phyloP scores from a whole-genome alignment of 2,888 invertebrate species.

The Andrena minutula region DNA sequence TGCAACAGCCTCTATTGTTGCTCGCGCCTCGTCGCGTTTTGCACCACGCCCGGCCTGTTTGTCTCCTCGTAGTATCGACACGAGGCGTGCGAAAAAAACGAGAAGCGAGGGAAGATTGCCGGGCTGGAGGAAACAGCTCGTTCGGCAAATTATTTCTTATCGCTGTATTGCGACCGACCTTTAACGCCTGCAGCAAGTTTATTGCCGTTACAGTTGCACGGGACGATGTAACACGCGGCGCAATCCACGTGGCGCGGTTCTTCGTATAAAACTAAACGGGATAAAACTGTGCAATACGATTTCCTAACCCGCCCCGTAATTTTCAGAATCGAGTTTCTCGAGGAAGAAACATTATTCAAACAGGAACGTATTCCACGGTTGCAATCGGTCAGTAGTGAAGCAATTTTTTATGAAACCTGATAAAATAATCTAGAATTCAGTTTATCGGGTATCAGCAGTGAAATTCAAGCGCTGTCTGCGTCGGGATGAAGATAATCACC shows the following conservation, averaged over 20 bases:
- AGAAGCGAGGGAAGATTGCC: not conserved
- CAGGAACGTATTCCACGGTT: too few relatives aligned
- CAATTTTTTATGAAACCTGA: not conserved
- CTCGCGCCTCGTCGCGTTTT: slow-evolving; percentile 43
- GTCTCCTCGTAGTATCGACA: slow-evolving; percentile 31
- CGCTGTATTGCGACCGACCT: not conserved
- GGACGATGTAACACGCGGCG: not conserved
- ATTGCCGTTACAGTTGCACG: not conserved
- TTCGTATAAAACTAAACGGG: too few relatives aligned
- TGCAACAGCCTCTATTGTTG: slow-evolving; percentile 54
- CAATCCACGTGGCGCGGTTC: not conserved
- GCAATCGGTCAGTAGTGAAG: too few relatives aligned
- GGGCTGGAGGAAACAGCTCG: slow-evolving; percentile 17
- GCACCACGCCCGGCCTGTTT: slow-evolving; percentile 35
- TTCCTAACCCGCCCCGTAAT: too few relatives aligned
- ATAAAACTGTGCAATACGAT: too few relatives aligned
- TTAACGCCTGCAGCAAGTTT: not conserved
- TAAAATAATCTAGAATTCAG: not conserved
- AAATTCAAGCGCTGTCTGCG: not conserved
- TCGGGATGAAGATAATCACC: not conserved
- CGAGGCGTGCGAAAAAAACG: slow-evolving; percentile 15
- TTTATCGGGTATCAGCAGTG: not conserved
- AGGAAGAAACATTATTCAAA: not conserved
- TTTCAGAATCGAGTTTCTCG: not conserved
- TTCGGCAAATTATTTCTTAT: slow-evolving; percentile 21